A percentile compares a stretch with the other conserved stretches of the same genome.
These are phyloP conservation scores for Rhinogobius similis DNA, from an alignment of 2,113 vertebrate species.

Conservation along the genomic window DNA sequence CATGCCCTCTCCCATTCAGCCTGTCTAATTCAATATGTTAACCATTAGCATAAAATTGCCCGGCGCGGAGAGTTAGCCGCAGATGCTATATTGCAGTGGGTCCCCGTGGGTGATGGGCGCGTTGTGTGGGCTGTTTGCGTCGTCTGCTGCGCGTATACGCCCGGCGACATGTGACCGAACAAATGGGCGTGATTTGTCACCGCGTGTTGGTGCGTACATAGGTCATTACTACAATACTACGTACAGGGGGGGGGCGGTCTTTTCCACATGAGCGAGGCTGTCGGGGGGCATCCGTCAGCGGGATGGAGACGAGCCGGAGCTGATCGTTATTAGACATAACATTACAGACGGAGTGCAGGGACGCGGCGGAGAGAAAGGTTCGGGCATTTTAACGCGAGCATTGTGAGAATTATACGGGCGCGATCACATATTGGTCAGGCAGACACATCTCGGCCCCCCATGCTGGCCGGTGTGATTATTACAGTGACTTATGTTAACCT, in stretches of 20 bases:
- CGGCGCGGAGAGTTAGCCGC: conserved; percentile 32
- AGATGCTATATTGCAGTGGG: conserved; percentile 11
- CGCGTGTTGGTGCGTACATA: conserved; percentile 39
- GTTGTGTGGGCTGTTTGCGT: conserved; percentile 34
- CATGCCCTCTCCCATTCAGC: conserved; percentile 33
- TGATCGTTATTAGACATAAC: conserved; percentile 75
- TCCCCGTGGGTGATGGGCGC: background rate
- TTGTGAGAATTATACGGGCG: conserved; percentile 47
- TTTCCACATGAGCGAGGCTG: conserved; percentile 75
- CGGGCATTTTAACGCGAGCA: conserved; percentile 54
- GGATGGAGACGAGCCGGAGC: conserved; percentile 71
- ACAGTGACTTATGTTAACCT: too few relatives aligned
- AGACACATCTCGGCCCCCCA: conserved; percentile 27
- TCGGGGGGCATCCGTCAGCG: conserved; percentile 79
- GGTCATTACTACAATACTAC: conserved; percentile 43
- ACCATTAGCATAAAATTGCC: conserved; percentile 57
- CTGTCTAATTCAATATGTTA: conserved; percentile 30
- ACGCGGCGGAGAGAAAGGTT: conserved; percentile 42
- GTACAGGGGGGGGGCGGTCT: conserved; percentile 37
- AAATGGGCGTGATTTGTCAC: conserved; percentile 61
- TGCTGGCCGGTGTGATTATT: conserved; percentile 9
- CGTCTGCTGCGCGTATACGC: conserved; percentile 45
- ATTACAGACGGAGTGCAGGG: conserved; percentile 48
- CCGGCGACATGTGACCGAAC: conserved; percentile 63
- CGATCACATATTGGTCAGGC: conserved; percentile 52